These are phyloP conservation scores for Scaptomyza tumidula DNA, from an alignment of 2,888 invertebrate species.

Conservation along the genomic window DNA sequence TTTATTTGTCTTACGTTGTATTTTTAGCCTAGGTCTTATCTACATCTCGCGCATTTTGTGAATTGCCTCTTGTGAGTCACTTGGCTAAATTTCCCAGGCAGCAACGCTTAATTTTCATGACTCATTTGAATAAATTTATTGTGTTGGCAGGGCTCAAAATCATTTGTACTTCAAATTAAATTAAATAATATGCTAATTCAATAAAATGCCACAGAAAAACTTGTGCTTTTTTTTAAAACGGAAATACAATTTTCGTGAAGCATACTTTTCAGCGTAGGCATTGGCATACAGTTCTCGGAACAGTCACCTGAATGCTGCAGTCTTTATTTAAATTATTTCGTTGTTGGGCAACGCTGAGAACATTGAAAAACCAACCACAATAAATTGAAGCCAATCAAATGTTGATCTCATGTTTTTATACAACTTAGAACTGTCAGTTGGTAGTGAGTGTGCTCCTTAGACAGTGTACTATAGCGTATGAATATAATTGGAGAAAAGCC, in stretches of 20 bases:
- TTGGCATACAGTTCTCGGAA: background rate
- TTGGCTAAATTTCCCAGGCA: conserved; percentile 24
- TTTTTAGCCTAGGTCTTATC: conserved; percentile 47
- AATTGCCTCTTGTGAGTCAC: conserved; percentile 16
- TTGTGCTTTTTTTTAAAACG: conserved; percentile 18
- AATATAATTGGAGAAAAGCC: background rate
- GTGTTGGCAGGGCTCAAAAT: conserved; percentile 13
- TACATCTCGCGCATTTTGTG: conserved; percentile 57
- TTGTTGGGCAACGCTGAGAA: conserved; percentile 13
- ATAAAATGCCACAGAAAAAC: conserved; percentile 28
- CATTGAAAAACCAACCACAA: conserved; percentile 8
- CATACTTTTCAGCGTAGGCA: conserved; percentile 7
- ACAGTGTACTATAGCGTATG: background rate
- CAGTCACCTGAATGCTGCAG: conserved; percentile 21
- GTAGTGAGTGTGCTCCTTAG: background rate
- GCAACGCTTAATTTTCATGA: conserved; percentile 61
- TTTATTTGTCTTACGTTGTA: conserved; percentile 65
- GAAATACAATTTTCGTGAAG: conserved; percentile 20
- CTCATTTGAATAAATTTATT: conserved; percentile 70
- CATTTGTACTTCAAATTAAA: conserved; percentile 26
- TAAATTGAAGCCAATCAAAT: conserved; percentile 29
- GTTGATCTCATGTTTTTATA: conserved; percentile 19
- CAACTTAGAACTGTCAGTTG: background rate
- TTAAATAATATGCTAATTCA: conserved; percentile 49
- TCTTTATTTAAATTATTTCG: conserved; percentile 16